Evolutionary conservation across 2,113 vertebrate genomes (phyloP).

Genomic region (Baryphthengus martii): DNA sequence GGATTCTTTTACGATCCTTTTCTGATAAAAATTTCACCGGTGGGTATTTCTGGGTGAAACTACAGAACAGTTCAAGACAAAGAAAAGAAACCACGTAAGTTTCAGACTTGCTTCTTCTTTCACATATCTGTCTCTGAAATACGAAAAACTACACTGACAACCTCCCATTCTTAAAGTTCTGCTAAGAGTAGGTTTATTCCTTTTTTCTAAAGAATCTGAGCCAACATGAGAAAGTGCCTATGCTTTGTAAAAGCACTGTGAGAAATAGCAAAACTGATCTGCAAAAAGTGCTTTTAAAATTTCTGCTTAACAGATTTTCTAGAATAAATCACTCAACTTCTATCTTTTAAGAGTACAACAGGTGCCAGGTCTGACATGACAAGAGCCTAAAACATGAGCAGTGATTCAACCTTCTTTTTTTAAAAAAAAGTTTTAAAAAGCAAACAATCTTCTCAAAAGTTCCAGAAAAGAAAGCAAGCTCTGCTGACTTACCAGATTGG

Average conservation of each 20-base stretch:
- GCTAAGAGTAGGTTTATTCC: neutral
- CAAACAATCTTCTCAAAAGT: neutral
- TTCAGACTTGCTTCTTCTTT: neutral
- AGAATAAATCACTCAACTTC: neutral
- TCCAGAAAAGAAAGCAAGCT: neutral
- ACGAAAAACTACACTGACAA: neutral
- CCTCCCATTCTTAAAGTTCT: neutral
- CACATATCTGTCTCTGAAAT: neutral
- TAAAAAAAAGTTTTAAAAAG: neutral
- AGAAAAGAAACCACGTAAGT: neutral
- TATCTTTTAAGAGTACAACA: neutral
- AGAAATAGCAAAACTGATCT: neutral
- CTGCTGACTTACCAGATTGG: neutral
- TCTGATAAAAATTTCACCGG: constrained; percentile 98
- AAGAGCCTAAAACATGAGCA: neutral
- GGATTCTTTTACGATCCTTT: constrained; percentile 96
- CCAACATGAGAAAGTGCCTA: neutral
- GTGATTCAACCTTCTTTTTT: neutral
- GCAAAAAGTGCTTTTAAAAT: neutral
- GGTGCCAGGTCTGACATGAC: neutral
- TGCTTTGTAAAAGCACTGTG: neutral
- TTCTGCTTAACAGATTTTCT: neutral
- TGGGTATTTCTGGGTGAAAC: constrained; percentile 96
- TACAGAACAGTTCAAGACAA: constrained; percentile 65
- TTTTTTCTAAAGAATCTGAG: neutral